Base-by-base conservation (phyloP, 2,888 invertebrate species). In the Zele albiditarsus region DNA sequence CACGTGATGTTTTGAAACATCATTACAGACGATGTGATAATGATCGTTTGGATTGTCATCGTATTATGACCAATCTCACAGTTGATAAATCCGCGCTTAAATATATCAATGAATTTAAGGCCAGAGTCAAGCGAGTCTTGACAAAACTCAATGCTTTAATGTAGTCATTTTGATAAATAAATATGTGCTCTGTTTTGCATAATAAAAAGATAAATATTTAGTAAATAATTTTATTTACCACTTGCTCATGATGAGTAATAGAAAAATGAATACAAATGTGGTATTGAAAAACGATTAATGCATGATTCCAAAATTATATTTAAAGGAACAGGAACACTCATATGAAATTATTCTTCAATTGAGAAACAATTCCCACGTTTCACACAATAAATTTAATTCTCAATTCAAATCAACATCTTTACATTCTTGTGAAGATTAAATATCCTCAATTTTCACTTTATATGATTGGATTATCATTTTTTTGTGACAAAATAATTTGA, bases 1-100 rank as follows among this genome's bases (percentile, higher is more conserved):
- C 91, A 33, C 88, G 86, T 63, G 90, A 92, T 83, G 93, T 92
- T 58, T 93, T 94, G 84, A 91, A 94, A 81, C 94, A 94, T 85
- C 94, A 94, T 89, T 94, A 94, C 83, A 92, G 93, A 89, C 90
- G 81, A 1, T 88, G 87, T 78, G 87, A 88, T 78, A 79, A 78
- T 5, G 81, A 78, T 71, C 84, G 84, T 69, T 82, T 87, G 74
- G 85, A 88, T 79, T 88, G 87, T 73, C 83, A 85, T 75, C 81
- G 83, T 31, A 80, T 87, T 63, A 87, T 87, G 85, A 83, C 82
- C 38, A 81, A 87, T 63, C 73, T 84, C n/a, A 75, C 77, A 27
- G 76, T 84, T 16, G 87, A 87, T 72, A 80, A 82, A 68, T 85
- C 85, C 16, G 85, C 83, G n/a, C 74, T 86, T 8, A 81, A 83